Conservation (phyloP, 1,140 invertebrate species). For the Panonychus citri region DNA sequence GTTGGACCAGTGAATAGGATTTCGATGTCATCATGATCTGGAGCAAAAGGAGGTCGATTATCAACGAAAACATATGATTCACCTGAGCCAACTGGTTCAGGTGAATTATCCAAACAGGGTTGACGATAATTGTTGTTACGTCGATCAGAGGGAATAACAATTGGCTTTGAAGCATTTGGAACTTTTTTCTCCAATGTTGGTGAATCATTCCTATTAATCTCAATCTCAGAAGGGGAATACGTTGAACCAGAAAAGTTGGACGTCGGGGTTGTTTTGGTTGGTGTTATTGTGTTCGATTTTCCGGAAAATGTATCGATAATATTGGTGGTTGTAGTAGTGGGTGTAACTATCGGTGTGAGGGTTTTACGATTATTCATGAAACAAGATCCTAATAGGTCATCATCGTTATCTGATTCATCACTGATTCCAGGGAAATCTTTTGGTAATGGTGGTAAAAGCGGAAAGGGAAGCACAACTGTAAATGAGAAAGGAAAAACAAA, state of each 20-base stretch:
- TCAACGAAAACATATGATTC: conserved; percentile 12
- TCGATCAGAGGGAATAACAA: conserved; percentile 1
- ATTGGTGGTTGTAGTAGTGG: no score
- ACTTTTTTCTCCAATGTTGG: no score
- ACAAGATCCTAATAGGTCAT: no score
- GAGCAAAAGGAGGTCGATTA: conserved; percentile 8
- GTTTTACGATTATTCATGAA: no score
- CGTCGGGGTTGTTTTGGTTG: background rate
- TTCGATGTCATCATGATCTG: conserved; percentile 1
- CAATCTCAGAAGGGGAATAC: background rate
- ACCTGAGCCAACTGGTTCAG: background rate
- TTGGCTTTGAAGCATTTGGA: background rate
- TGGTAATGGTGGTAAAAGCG: no score
- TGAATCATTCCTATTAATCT: background rate
- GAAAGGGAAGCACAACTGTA: background rate
- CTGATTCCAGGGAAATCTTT: no score
- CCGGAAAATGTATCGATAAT: no score
- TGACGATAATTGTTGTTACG: background rate
- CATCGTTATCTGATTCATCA: no score
- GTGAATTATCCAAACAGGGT: background rate
- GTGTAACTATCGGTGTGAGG: no score
- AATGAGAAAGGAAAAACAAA: no score
- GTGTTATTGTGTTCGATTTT: no score
- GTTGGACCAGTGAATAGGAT: conserved; percentile 9
- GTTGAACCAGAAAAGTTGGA: background rate